Percentiles rank a stretch among this genome's conserved stretches.
Conservation (phyloP, 1,140 invertebrate genomes). For the Armadillidium nasatum region DNA sequence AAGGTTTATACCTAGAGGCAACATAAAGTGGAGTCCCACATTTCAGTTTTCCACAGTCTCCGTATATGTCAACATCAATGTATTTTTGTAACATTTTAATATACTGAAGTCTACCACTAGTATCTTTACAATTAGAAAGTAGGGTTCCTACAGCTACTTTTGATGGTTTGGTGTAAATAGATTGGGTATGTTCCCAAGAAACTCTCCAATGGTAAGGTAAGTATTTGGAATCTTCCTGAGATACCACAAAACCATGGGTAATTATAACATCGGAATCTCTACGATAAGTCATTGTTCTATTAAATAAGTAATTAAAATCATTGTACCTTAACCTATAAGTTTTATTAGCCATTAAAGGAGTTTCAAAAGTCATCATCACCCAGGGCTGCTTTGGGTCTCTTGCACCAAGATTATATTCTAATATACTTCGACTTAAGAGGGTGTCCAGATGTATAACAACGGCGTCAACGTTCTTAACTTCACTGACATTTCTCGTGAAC, state of each 20-base stretch:
- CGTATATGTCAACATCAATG: slow-evolving; percentile 88
- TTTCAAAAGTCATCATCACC: slow-evolving; percentile 12
- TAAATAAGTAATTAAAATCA: slow-evolving; percentile 46
- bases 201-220: slow-evolving; percentile 27
- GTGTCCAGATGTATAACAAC: background rate
- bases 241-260: slow-evolving; percentile 45
- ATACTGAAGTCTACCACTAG: slow-evolving; percentile 78
- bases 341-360: background rate
- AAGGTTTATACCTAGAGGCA: slow-evolving; percentile 19
- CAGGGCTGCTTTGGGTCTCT: slow-evolving; percentile 13
- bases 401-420: background rate
- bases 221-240: slow-evolving; percentile 15
- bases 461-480: background rate
- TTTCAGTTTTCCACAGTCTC: slow-evolving; percentile 75
- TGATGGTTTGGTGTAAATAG: slow-evolving; percentile 71
- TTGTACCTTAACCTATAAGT: background rate
- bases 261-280: slow-evolving; percentile 47
- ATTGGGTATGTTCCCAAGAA: slow-evolving; percentile 21
- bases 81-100: slow-evolving; percentile 76
- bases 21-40: slow-evolving; percentile 52
- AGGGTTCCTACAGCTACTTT: slow-evolving; percentile 78
- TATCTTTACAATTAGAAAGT: slow-evolving; percentile 87
- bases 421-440: background rate
- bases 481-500: background rate
- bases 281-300: slow-evolving; percentile 51